Base-by-base conservation (phyloP, 1,140 invertebrate genomes). In the Scaptomyza graminum region DNA sequence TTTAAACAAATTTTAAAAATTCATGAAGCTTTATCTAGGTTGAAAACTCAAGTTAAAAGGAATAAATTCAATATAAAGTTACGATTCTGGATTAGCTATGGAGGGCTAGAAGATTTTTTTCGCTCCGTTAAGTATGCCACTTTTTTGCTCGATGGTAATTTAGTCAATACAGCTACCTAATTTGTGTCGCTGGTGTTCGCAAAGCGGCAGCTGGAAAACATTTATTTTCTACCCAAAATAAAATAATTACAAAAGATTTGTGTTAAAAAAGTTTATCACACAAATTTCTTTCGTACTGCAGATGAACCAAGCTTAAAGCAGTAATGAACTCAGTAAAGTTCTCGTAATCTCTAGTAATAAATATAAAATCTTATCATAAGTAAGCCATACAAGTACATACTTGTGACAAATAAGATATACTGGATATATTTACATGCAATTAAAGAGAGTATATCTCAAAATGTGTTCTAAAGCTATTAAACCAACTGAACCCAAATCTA, bases 381-480 rank as follows among this genome's bases (percentile, higher is more conserved):
- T 39, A 13, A 62, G 18, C 52, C 11, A 22, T 43, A 56, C 25
- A 44, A 64, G 44, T n/a, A n/a, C n/a, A 13, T 52, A 50, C 15
- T 43, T 11, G 31, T 57, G 44, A 44, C 52, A 25, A 54, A 47
- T 50, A 39, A 37, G 12, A 44, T 25, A 59, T 51, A 46, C 39
- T 47, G 52, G 13, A 6, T 34, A 25, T 82, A 82, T 87, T 75
- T 78, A 82, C 71, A 78, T 64, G 63, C 25, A 18, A 25, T 46
- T 54, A 25, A 56, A 61, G 18, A 44, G 54, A 43, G 31, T 1
- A 15, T 31, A 18, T 39, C 28, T 59, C 57, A 39, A 69, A 18
- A 37, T 57, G 44, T 55, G 18, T 28, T 37, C 61, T 74, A 84
- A 85, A 84, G 81, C 81, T 85, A 54, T 76, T 28, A 43, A 55